These are phyloP conservation scores for Pteromalus puparum DNA, from an alignment of 1,140 invertebrate species.

Conservation along the genomic window DNA sequence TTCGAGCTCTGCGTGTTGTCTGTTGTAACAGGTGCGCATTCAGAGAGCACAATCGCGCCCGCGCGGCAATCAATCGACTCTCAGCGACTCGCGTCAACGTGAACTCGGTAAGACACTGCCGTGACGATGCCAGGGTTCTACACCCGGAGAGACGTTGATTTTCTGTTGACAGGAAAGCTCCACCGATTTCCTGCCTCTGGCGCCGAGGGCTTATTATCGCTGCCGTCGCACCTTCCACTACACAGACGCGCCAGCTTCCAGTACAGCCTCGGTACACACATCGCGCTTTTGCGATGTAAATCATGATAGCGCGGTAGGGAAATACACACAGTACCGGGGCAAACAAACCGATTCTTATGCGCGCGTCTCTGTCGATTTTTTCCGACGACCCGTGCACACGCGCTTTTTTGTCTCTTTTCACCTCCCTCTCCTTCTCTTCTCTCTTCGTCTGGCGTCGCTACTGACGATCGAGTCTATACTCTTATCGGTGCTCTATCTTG, in stretches of 20 bases:
- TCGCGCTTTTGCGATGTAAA: not conserved
- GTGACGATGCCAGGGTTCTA: not conserved
- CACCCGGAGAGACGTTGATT: not conserved
- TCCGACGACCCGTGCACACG: not conserved
- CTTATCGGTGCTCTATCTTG: not conserved
- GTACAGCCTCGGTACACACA: not conserved
- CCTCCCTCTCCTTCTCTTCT: not conserved
- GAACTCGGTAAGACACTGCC: not conserved
- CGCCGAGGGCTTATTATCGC: not conserved
- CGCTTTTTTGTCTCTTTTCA: not conserved
- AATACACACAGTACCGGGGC: not conserved
- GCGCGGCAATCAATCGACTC: not conserved
- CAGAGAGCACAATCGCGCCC: too few relatives aligned
- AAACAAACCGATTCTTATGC: constrained; percentile 4
- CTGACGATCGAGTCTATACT: not conserved
- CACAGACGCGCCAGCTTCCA: not conserved
- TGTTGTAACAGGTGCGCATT: not conserved
- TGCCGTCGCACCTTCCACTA: not conserved
- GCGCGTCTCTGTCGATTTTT: not conserved
- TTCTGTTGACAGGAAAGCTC: not conserved
- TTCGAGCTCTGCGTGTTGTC: not conserved
- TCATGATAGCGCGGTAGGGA: not conserved
- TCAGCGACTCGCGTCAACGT: not conserved
- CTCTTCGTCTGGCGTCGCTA: not conserved
- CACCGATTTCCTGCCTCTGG: not conserved